Evolutionary conservation across 2,888 invertebrate species (phyloP).

Genomic region (Morpho achilles): DNA sequence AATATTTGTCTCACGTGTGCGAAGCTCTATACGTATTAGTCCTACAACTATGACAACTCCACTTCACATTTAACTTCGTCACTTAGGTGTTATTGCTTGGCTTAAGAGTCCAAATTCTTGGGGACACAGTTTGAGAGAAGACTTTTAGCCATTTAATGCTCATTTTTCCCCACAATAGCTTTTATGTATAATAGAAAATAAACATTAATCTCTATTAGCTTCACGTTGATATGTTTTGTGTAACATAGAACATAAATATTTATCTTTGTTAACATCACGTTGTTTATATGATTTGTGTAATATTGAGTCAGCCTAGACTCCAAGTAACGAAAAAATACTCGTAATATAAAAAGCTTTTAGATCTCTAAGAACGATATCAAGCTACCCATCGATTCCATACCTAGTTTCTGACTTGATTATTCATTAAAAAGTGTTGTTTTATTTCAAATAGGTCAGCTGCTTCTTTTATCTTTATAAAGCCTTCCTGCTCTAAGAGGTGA

Average conservation of each 20-base stretch:
- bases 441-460: slow-evolving; percentile 57
- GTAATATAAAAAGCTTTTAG: slow-evolving; percentile 45
- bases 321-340: slow-evolving; percentile 22
- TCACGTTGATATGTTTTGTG: too few relatives aligned
- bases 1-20: background rate
- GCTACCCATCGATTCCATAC: slow-evolving; percentile 44
- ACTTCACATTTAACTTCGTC: slow-evolving; percentile 41
- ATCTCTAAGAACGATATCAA: slow-evolving; percentile 50
- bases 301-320: background rate
- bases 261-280: too few relatives aligned
- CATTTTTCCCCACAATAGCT: background rate
- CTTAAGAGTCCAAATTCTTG: slow-evolving; percentile 2
- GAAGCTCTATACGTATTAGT: slow-evolving; percentile 46
- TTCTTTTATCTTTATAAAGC: slow-evolving; percentile 59
- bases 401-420: slow-evolving; percentile 54
- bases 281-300: background rate
- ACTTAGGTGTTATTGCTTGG: slow-evolving; percentile 32
- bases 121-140: background rate
- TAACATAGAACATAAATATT: too few relatives aligned
- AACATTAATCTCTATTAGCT: too few relatives aligned
- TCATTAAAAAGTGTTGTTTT: slow-evolving; percentile 68
- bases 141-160: background rate
- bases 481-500: slow-evolving; percentile 56
- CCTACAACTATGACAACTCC: slow-evolving; percentile 47
- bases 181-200: too few relatives aligned